phyloP scores from a whole-genome alignment of 1,140 invertebrate species.

The Macrotrachela quadricornifera region DNA sequence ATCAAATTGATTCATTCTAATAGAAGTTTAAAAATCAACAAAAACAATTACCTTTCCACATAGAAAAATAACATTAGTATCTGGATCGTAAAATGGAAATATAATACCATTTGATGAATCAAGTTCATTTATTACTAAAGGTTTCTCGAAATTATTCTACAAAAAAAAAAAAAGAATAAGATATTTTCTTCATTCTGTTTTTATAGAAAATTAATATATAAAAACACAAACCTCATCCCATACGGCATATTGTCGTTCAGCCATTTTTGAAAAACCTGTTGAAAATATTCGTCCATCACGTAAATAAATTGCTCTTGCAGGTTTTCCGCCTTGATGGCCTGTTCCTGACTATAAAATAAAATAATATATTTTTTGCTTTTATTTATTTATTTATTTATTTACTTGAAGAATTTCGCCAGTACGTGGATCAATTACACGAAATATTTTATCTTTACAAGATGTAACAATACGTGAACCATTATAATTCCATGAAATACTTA shows the following conservation, averaged over 20 bases:
- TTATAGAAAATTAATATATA: no score
- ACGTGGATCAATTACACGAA: conserved; percentile 22
- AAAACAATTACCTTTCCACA: conserved; percentile 28
- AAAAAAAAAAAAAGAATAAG: not conserved
- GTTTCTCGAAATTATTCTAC: not conserved
- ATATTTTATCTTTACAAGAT: conserved; percentile 26
- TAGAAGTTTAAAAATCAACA: not conserved
- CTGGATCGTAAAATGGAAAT: conserved; percentile 29
- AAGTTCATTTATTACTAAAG: conserved; percentile 18
- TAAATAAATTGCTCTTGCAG: conserved; percentile 19
- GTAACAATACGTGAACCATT: conserved; percentile 22
- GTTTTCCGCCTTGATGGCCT: conserved; percentile 25
- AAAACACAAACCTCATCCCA: conserved; percentile 15
- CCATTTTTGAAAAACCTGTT: conserved; percentile 29
- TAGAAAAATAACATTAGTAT: conserved; percentile 26
- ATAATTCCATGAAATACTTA: conserved; percentile 21
- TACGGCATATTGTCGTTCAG: conserved; percentile 29
- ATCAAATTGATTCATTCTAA: not conserved
- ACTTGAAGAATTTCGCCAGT: conserved; percentile 19
- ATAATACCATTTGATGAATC: conserved; percentile 30
- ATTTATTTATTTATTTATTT: not conserved
- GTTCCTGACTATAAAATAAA: conserved; percentile 5
- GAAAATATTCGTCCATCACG: conserved; percentile 27
- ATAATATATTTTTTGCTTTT: no score
- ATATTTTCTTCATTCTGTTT: no score